Conservation (phyloP, 1,140 invertebrate species). For the Agrypnia vestita region DNA sequence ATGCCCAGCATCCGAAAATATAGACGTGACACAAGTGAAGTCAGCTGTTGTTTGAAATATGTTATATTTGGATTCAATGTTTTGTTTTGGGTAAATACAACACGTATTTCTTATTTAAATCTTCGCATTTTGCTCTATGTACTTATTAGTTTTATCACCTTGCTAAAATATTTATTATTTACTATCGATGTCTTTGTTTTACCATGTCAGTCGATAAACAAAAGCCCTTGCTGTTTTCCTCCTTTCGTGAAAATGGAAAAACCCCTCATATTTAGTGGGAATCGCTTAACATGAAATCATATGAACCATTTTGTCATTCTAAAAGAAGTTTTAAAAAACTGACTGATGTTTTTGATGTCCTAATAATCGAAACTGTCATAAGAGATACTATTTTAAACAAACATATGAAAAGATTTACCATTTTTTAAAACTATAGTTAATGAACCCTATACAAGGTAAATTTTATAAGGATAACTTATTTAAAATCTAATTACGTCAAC, state of each 20-base stretch:
- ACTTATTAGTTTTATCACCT: neutral
- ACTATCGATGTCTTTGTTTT: constrained; percentile 46
- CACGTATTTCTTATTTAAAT: constrained; percentile 19
- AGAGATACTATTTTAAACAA: too few species aligned
- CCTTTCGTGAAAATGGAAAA: neutral
- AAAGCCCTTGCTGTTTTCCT: constrained; percentile 12
- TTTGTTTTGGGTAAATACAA: constrained; percentile 91
- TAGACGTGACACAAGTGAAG: constrained; percentile 91
- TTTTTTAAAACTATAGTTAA: too few species aligned
- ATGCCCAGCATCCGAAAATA: constrained; percentile 78
- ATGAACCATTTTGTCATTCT: too few species aligned
- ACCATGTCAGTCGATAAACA: constrained; percentile 44
- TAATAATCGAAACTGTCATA: too few species aligned
- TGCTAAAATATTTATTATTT: neutral
- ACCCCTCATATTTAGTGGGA: too few species aligned
- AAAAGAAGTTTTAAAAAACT: too few species aligned
- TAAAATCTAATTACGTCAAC: too few species aligned
- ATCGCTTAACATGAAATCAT: too few species aligned
- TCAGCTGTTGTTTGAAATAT: constrained; percentile 97
- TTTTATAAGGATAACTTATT: too few species aligned
- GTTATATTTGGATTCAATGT: constrained; percentile 98
- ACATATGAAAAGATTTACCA: too few species aligned
- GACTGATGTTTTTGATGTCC: too few species aligned
- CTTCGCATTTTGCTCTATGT: neutral
- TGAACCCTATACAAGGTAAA: too few species aligned